Conservation (phyloP, 2,888 invertebrate genomes). For the Alviniconcha strummeri region DNA sequence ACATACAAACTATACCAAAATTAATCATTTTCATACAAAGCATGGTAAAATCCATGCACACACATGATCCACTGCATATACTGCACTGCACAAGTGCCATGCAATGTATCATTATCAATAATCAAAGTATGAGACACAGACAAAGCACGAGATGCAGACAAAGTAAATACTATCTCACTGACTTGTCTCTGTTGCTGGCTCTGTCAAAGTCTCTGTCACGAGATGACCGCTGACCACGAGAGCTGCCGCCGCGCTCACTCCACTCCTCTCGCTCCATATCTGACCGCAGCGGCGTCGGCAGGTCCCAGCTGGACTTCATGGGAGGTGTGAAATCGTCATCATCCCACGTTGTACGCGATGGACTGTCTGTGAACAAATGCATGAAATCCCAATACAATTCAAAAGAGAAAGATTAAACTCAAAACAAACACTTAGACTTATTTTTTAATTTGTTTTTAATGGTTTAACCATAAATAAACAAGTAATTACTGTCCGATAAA, state of each 20-base stretch:
- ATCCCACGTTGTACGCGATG: constrained; percentile 77
- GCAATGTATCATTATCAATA: no score
- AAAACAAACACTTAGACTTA: neutral
- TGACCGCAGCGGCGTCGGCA: constrained; percentile 77
- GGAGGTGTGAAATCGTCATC: constrained; percentile 79
- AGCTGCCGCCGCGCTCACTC: constrained; percentile 12
- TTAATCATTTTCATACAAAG: no score
- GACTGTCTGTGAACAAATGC: constrained; percentile 74
- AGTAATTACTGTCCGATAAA: no score
- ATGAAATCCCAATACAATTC: neutral
- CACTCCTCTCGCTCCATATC: constrained; percentile 15
- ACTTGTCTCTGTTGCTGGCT: constrained; percentile 14
- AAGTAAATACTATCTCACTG: constrained; percentile 3
- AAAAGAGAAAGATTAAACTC: neutral
- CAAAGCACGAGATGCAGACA: no score
- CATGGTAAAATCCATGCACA: no score
- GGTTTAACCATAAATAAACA: no score
- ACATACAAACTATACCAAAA: no score
- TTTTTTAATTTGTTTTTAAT: neutral
- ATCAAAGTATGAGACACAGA: no score
- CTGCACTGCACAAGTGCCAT: no score
- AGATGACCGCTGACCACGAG: neutral
- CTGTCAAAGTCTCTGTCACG: constrained; percentile 24
- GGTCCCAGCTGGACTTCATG: constrained; percentile 88
- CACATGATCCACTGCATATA: no score